These are phyloP conservation scores for Probaryconus sp. DNA, from an alignment of 1,140 invertebrate species.

Conservation along the genomic window DNA sequence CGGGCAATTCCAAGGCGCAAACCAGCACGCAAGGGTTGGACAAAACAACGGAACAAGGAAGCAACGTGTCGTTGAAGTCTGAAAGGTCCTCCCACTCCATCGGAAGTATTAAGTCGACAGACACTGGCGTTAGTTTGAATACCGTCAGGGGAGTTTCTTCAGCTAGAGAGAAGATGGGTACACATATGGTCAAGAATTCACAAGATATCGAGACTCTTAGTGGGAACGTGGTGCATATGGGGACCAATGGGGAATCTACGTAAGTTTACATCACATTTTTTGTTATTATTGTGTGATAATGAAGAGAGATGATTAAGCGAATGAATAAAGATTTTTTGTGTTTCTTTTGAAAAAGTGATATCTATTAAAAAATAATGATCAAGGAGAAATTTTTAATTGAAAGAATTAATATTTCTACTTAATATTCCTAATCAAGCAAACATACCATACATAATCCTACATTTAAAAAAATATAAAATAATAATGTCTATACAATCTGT, in stretches of 20 bases:
- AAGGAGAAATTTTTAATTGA: no score
- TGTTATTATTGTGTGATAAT: constrained; percentile 5
- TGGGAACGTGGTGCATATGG: constrained; percentile 71
- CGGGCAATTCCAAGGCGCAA: constrained; percentile 21
- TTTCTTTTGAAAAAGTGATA: no score
- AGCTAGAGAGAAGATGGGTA: constrained; percentile 71
- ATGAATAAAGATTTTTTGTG: no score
- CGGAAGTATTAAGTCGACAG: constrained; percentile 70
- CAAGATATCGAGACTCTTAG: constrained; percentile 76
- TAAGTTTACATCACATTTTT: constrained; percentile 62
- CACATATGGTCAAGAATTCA: constrained; percentile 69
- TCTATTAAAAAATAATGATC: no score
- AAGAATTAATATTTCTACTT: no score
- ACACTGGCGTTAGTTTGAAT: constrained; percentile 75
- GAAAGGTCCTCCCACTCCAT: constrained; percentile 67
- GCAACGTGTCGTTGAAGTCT: constrained; percentile 69
- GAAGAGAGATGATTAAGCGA: not conserved
- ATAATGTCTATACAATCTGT: no score
- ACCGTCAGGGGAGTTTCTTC: constrained; percentile 74
- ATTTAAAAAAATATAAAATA: no score
- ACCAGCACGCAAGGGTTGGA: constrained; percentile 53
- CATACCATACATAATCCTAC: no score
- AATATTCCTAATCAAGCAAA: no score
- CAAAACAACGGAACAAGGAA: constrained; percentile 63
- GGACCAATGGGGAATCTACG: constrained; percentile 72